phyloP scores from a whole-genome alignment of 2,797 vertebrate genomes.

The Neosalanx taihuensis region DNA sequence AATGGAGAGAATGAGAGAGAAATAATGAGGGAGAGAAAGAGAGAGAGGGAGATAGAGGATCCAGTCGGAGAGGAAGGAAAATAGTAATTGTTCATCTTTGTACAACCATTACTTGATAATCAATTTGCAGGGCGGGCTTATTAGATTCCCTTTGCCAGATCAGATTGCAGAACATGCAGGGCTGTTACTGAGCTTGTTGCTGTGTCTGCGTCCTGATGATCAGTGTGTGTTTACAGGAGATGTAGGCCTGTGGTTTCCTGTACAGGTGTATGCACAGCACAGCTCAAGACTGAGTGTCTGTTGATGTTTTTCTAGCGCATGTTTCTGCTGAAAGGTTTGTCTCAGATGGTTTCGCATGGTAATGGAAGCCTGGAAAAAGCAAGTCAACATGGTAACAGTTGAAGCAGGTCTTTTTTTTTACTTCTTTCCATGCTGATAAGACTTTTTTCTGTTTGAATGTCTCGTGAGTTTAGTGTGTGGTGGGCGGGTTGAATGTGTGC shows the following conservation, averaged over 20 bases:
- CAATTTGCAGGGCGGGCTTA: slow-evolving; percentile 33
- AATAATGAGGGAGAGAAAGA: slow-evolving; percentile 34
- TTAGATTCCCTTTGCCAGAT: slow-evolving; percentile 9
- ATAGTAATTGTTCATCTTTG: slow-evolving; percentile 60
- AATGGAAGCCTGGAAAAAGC: slow-evolving; percentile 1
- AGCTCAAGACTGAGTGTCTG: neutral
- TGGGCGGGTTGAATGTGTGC: slow-evolving; percentile 8
- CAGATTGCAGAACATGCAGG: neutral
- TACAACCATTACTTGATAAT: slow-evolving; percentile 57
- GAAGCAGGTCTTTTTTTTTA: neutral
- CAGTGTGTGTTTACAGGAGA: slow-evolving; percentile 52
- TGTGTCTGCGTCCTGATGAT: neutral
- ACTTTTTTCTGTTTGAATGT: neutral
- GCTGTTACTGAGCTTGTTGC: neutral
- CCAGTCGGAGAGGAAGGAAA: slow-evolving; percentile 37
- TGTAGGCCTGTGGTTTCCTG: slow-evolving; percentile 21
- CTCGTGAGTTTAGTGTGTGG: neutral
- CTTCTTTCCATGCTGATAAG: slow-evolving; percentile 8
- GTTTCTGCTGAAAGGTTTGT: neutral
- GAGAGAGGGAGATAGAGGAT: slow-evolving; percentile 36
- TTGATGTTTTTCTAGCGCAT: neutral
- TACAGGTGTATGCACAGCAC: slow-evolving; percentile 5
- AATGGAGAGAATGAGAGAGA: slow-evolving; percentile 23
- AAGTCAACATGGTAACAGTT: neutral
- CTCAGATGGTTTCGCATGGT: slow-evolving; percentile 10